These are phyloP conservation scores for Colaptes auratus DNA, from an alignment of 2,113 vertebrate species.

Conservation along the genomic window DNA sequence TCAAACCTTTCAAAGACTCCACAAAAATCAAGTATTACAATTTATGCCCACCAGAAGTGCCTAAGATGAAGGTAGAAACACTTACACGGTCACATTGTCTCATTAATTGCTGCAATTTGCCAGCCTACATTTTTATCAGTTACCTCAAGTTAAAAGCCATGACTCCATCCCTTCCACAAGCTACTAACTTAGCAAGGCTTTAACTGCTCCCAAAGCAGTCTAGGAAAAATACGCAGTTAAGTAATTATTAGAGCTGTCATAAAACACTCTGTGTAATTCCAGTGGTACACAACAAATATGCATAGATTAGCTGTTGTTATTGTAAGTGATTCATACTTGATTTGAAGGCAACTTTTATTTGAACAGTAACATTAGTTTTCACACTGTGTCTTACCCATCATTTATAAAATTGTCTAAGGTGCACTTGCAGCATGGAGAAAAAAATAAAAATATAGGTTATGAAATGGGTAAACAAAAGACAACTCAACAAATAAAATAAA, in stretches of 20 bases:
- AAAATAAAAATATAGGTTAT: conserved; percentile 78
- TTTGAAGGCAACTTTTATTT: conserved; percentile 28
- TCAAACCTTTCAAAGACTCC: neutral
- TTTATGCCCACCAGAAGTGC: neutral
- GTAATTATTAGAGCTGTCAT: conserved; percentile 6
- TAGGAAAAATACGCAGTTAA: conserved; percentile 33
- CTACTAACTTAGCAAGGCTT: neutral
- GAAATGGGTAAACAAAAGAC: conserved; percentile 67
- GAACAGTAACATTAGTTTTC: conserved; percentile 43
- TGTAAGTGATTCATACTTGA: neutral
- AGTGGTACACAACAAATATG: neutral
- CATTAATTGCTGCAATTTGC: neutral
- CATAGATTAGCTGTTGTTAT: neutral
- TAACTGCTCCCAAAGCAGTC: conserved; percentile 17
- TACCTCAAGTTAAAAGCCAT: neutral
- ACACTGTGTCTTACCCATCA: conserved; percentile 75
- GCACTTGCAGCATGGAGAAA: conserved; percentile 89
- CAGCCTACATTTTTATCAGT: neutral
- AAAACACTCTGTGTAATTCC: neutral
- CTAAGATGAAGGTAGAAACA: neutral
- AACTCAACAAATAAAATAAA: conserved; percentile 17
- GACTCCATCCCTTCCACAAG: neutral
- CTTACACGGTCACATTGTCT: neutral
- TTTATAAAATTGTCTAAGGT: conserved; percentile 77
- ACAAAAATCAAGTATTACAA: neutral